A percentile compares a stretch with the other conserved stretches of the same genome.
Conservation (phyloP, 2,888 invertebrate genomes). For the Dicycla oo region DNA sequence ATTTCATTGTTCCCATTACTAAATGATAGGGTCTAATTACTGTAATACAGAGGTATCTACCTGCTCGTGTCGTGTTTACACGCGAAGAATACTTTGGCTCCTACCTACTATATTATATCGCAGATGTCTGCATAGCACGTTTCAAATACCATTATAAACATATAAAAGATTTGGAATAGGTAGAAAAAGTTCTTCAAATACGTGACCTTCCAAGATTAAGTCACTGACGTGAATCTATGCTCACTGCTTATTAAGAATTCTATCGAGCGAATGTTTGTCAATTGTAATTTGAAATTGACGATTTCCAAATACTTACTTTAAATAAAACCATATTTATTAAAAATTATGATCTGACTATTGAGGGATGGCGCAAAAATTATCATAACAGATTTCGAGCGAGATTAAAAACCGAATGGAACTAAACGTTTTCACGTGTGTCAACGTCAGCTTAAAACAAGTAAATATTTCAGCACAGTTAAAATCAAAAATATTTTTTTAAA, state of each 20-base stretch:
- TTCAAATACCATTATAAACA: constrained; percentile 35
- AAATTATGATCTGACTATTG: constrained; percentile 11
- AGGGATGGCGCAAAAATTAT: constrained; percentile 22
- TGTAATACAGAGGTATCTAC: constrained; percentile 66
- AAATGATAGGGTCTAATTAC: constrained; percentile 86
- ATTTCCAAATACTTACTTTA: constrained; percentile 10
- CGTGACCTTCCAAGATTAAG: constrained; percentile 55
- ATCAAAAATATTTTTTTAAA: constrained; percentile 49
- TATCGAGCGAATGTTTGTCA: constrained; percentile 24
- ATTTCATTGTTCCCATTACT: constrained; percentile 85
- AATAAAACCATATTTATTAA: constrained; percentile 4
- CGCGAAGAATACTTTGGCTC: constrained; percentile 66
- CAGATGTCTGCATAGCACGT: constrained; percentile 26
- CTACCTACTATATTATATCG: constrained; percentile 14
- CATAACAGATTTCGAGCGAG: constrained; percentile 5
- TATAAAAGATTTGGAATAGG: constrained; percentile 23
- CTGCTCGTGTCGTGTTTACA: constrained; percentile 74
- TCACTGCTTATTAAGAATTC: constrained; percentile 10
- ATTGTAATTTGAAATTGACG: constrained; percentile 26
- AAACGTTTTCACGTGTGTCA: constrained; percentile 1
- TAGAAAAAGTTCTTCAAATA: constrained; percentile 46
- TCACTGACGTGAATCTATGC: constrained; percentile 27
- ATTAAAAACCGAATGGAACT: neutral
- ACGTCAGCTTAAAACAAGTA: constrained; percentile 23
- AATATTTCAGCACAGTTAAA: constrained; percentile 31